phyloP scores from a whole-genome alignment of 2,888 invertebrate genomes.

The Hirtodrosophila confusa region DNA sequence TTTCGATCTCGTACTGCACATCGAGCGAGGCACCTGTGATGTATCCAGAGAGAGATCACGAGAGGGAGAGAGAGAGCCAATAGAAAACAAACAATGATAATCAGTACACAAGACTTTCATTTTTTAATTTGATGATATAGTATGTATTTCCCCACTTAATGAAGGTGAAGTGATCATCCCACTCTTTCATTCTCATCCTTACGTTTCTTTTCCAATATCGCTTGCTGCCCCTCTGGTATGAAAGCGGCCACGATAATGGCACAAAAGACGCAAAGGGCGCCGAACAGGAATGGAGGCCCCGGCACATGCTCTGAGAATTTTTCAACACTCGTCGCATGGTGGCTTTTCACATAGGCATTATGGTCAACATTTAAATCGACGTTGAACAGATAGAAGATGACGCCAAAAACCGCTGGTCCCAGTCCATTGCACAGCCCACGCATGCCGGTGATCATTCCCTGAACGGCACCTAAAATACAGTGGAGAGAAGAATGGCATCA shows the following conservation, averaged over 20 bases:
- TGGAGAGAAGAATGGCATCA: not conserved
- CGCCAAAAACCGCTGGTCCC: constrained; percentile 99
- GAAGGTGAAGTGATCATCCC: constrained; percentile 11
- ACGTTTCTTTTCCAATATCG: constrained; percentile 87
- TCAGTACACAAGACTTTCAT: constrained; percentile 22
- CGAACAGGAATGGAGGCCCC: constrained; percentile 99
- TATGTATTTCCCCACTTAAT: not conserved
- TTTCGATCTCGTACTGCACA: constrained; percentile 92
- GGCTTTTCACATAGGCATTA: constrained; percentile 45
- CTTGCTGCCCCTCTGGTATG: constrained; percentile 89
- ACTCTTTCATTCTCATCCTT: constrained; percentile 71
- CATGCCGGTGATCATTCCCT: constrained; percentile 99
- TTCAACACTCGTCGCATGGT: constrained; percentile 78
- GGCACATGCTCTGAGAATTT: constrained; percentile 91
- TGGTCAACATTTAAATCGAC: constrained; percentile 96
- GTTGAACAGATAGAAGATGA: constrained; percentile 99
- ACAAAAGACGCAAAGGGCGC: constrained; percentile 97
- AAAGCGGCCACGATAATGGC: constrained; percentile 96
- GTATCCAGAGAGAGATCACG: not conserved
- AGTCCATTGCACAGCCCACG: constrained; percentile 98
- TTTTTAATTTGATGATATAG: constrained; percentile 8
- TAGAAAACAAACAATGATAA: constrained; percentile 2
- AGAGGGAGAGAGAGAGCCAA: not conserved
- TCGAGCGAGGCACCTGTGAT: constrained; percentile 88
- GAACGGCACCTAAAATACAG: constrained; percentile 88